Conservation (phyloP, 1,140 invertebrate species). For the Dendroctonus valens region DNA sequence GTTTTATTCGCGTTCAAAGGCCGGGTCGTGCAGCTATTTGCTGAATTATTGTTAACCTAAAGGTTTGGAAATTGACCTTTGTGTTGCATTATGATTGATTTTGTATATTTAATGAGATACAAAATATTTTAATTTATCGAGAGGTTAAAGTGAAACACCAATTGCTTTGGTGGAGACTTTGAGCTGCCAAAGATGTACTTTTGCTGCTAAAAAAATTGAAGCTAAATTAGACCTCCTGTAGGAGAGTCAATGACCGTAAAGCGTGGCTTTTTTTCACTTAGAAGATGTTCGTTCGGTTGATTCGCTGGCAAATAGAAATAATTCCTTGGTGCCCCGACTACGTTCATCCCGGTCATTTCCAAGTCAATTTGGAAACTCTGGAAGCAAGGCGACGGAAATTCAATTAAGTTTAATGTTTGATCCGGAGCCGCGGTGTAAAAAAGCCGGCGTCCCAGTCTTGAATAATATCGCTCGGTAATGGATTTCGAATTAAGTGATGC, state of each 20-base stretch:
- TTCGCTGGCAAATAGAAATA: conserved; percentile 34
- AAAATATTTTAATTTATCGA: too few species aligned
- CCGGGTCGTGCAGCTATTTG: too few species aligned
- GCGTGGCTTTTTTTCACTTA: background rate
- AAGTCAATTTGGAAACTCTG: conserved; percentile 51
- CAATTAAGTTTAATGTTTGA: conserved; percentile 53
- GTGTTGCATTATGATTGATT: too few species aligned
- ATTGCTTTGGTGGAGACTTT: too few species aligned
- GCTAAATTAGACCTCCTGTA: too few species aligned
- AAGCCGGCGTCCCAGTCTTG: conserved; percentile 37
- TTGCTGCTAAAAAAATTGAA: too few species aligned
- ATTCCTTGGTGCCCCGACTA: conserved; percentile 4
- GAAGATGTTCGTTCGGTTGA: background rate
- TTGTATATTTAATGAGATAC: too few species aligned
- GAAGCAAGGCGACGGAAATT: conserved; percentile 50
- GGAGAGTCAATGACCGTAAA: background rate
- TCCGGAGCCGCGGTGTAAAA: conserved; percentile 46
- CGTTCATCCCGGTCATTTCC: conserved; percentile 46
- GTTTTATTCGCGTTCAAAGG: too few species aligned
- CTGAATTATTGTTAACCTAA: too few species aligned
- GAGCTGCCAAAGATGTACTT: too few species aligned
- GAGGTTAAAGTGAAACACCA: too few species aligned
- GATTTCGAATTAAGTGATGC: conserved; percentile 47
- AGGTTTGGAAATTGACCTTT: too few species aligned
- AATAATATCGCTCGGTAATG: conserved; percentile 46